Conservation (phyloP, 2,888 invertebrate species). For the Ephialtes manifestator region DNA sequence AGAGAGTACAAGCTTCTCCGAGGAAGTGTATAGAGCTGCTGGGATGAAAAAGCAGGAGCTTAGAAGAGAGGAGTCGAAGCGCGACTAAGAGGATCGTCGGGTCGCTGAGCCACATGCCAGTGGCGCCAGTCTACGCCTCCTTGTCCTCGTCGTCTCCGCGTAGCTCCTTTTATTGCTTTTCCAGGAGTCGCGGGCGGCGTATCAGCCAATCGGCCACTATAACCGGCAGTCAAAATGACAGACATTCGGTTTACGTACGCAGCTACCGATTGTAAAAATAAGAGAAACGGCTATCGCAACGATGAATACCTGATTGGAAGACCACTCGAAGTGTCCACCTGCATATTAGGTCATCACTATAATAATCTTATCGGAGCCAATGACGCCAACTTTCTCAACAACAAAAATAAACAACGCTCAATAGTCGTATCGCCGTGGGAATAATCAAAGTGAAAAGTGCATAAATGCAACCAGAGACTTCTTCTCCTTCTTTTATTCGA, state of each 20-base stretch:
- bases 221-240: not conserved
- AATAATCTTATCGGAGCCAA: conserved; percentile 44
- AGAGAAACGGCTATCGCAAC: not conserved
- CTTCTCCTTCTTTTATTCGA: not conserved
- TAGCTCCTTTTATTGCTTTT: conserved; percentile 71
- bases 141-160: conserved; percentile 39
- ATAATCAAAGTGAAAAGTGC: not conserved
- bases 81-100: conserved; percentile 51
- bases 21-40: not conserved
- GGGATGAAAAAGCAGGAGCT: conserved; percentile 11
- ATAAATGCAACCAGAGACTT: not conserved
- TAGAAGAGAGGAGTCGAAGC: conserved; percentile 20
- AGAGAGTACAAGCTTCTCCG: not conserved
- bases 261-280: not conserved
- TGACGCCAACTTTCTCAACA: conserved; percentile 26
- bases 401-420: not conserved
- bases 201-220: not conserved
- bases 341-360: not conserved
- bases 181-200: conserved; percentile 62
- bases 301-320: conserved; percentile 1
- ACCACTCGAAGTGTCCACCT: not conserved
- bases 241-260: not conserved
- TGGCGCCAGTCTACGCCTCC: conserved; percentile 79
- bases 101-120: conserved; percentile 76
- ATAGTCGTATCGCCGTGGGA: not conserved